phyloP scores from a whole-genome alignment of 2,888 invertebrate species.

The Eulithis prunata region DNA sequence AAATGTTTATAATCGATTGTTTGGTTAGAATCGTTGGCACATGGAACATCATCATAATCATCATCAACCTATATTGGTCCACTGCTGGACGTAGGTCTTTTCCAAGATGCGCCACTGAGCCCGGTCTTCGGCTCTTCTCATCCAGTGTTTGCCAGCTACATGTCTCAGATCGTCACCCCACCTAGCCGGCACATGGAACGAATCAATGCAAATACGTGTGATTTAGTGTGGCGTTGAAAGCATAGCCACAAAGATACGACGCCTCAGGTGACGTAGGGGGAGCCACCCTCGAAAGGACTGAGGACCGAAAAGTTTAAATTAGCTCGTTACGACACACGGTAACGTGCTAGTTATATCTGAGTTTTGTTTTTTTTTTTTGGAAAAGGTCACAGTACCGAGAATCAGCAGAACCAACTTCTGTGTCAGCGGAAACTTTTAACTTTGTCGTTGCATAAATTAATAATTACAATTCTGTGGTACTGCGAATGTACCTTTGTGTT shows the following conservation, averaged over 20 bases:
- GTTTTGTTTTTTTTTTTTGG: constrained; percentile 79
- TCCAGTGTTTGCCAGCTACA: too few species aligned
- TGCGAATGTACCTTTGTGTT: constrained; percentile 12
- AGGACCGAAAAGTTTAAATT: constrained; percentile 83
- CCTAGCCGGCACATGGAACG: too few species aligned
- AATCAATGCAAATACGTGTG: constrained; percentile 46
- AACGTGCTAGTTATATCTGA: constrained; percentile 71
- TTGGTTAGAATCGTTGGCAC: constrained; percentile 18
- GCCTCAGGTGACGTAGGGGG: constrained; percentile 77
- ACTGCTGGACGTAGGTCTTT: too few species aligned
- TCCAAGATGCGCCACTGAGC: too few species aligned
- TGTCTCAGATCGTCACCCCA: too few species aligned
- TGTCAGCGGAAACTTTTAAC: constrained; percentile 65
- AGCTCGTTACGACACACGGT: constrained; percentile 82
- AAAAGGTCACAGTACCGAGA: constrained; percentile 60
- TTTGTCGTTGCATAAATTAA: constrained; percentile 70
- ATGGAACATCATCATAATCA: too few species aligned
- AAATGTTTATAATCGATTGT: constrained; percentile 1
- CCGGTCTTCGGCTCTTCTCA: too few species aligned
- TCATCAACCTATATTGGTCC: too few species aligned
- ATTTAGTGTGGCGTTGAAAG: constrained; percentile 68
- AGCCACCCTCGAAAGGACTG: constrained; percentile 67
- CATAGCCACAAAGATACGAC: constrained; percentile 63
- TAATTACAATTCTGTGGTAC: constrained; percentile 59
- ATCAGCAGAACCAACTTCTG: constrained; percentile 66